Evolutionary conservation across 2,797 vertebrate species (phyloP).

Genomic region (Numenius phaeopus): DNA sequence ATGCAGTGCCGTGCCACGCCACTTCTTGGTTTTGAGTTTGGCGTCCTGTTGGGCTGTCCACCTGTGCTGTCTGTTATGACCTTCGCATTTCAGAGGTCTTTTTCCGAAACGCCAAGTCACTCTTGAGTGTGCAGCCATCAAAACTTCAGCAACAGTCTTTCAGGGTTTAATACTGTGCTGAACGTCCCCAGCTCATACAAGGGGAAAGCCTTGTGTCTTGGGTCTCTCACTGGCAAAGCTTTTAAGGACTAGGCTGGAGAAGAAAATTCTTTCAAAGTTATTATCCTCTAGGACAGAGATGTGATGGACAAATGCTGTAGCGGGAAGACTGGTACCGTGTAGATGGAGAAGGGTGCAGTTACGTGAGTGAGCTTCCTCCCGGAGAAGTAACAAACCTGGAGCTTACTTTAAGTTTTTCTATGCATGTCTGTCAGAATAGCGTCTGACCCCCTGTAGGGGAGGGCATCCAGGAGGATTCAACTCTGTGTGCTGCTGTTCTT

Average conservation of each 20-base stretch:
- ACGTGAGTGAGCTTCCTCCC: neutral
- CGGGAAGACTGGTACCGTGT: neutral
- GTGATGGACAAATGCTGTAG: neutral
- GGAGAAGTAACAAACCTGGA: neutral
- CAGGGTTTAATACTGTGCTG: neutral
- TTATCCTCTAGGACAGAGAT: neutral
- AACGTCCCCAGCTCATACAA: neutral
- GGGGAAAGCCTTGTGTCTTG: neutral
- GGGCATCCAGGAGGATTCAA: neutral
- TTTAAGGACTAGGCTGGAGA: neutral
- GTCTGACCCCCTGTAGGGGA: neutral
- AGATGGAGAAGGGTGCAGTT: neutral
- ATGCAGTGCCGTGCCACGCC: too few relatives aligned
- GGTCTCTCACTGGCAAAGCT: neutral
- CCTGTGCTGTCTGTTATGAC: neutral
- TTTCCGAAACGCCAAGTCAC: neutral
- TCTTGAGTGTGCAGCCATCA: neutral
- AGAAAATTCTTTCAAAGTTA: neutral
- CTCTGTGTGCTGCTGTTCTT: fast-evolving
- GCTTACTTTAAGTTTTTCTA: neutral
- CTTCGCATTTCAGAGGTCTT: neutral
- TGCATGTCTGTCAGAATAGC: fast-evolving
- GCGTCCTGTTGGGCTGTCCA: neutral
- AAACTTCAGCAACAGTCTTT: neutral
- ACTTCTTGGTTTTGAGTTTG: neutral